These are phyloP conservation scores for Micromesistius poutassou DNA, from an alignment of 2,797 vertebrate genomes.

Conservation along the genomic window DNA sequence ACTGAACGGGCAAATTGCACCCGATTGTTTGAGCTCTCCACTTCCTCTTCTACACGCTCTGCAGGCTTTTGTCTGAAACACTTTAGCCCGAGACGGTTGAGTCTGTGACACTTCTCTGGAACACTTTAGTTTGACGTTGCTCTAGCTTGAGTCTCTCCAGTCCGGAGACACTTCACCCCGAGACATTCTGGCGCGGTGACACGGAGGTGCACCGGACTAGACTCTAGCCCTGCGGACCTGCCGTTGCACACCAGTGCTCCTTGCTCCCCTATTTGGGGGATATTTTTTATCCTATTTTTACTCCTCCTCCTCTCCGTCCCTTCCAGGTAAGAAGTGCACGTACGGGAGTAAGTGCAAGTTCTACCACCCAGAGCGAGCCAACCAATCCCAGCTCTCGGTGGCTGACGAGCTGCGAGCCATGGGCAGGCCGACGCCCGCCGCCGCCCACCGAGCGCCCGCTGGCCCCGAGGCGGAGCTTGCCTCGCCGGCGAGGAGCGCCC, in stretches of 20 bases:
- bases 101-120: too few relatives aligned
- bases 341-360: constrained; percentile 90
- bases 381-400: constrained; percentile 78
- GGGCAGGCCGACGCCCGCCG: constrained; percentile 38
- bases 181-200: too few relatives aligned
- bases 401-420: constrained; percentile 85
- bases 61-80: too few relatives aligned
- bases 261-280: background rate
- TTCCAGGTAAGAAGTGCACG: constrained; percentile 86
- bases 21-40: too few relatives aligned
- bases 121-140: too few relatives aligned
- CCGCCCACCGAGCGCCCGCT: constrained; percentile 40
- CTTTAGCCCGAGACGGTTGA: background rate
- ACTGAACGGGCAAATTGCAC: too few relatives aligned
- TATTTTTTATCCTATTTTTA: constrained; percentile 3
- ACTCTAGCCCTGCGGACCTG: background rate
- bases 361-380: constrained; percentile 80
- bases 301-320: too few relatives aligned
- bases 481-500: constrained; percentile 20
- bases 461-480: constrained; percentile 14
- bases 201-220: too few relatives aligned
- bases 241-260: background rate
- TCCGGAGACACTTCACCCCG: too few relatives aligned
- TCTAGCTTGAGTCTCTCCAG: background rate
- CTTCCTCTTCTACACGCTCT: too few relatives aligned